phyloP scores from a whole-genome alignment of 1,140 invertebrate genomes.

The Hyposmocoma kahamanoa region DNA sequence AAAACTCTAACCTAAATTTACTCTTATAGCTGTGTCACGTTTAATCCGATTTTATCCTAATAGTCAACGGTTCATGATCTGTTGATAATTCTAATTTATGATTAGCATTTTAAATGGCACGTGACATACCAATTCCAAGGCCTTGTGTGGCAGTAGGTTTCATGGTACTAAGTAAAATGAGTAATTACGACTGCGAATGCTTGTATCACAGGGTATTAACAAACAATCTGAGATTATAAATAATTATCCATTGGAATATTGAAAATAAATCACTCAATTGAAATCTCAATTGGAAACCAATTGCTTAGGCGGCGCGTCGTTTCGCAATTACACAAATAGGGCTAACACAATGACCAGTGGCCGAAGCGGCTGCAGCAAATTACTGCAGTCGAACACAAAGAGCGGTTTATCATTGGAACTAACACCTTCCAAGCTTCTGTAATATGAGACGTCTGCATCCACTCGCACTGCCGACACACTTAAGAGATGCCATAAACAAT shows the following conservation, averaged over 20 bases:
- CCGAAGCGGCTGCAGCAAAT: background rate
- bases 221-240: background rate
- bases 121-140: background rate
- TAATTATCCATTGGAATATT: background rate
- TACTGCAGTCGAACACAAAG: slow-evolving; percentile 20
- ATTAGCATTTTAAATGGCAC: slow-evolving; percentile 9
- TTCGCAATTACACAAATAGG: slow-evolving; percentile 12
- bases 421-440: slow-evolving; percentile 40
- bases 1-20: slow-evolving; percentile 16
- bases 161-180: background rate
- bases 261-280: slow-evolving; percentile 1
- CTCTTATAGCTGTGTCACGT: slow-evolving; percentile 31
- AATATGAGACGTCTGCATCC: slow-evolving; percentile 47
- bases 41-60: slow-evolving; percentile 25
- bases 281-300: background rate
- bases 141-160: background rate
- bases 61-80: slow-evolving; percentile 22
- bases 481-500: slow-evolving; percentile 40
- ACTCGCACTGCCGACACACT: slow-evolving; percentile 30
- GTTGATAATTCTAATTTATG: slow-evolving; percentile 16
- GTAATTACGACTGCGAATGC: too few species aligned
- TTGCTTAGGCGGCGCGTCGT: slow-evolving; percentile 1
- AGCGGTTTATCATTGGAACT: slow-evolving; percentile 35
- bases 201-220: background rate
- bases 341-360: slow-evolving; percentile 11